Base-by-base conservation (phyloP, 1,140 invertebrate species). In the Gonioctena quinquepunctata region DNA sequence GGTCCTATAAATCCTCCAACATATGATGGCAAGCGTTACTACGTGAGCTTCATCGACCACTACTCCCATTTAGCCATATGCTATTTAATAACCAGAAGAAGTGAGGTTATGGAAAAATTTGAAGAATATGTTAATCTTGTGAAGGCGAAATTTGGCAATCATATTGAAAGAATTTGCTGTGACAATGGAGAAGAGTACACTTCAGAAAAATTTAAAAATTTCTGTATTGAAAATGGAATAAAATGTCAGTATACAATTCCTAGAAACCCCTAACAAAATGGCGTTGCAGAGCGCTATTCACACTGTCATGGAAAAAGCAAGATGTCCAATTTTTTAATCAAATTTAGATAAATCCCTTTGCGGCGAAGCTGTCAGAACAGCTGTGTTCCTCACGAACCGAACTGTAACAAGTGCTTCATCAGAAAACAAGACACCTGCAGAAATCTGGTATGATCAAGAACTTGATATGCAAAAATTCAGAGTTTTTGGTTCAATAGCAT, bases 251-350 rank as follows among this genome's bases (percentile, higher is more conserved):
- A n/a, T n/a, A n/a, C n/a, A n/a, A n/a, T n/a, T n/a, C n/a, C n/a
- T n/a, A n/a, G n/a, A n/a, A n/a, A 77, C 8, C 79, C 84, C 59
- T 69, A 82, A 66, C 66, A 77, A 66, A 86, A 86, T 77, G 83
- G 83, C 25, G 64, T 75, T n/a, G 73, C 79, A 2, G 83, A 86
- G 72, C 69, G 83, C 22, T 68, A 76, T 3, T n/a, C n/a, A n/a
- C n/a, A n/a, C n/a, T n/a, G n/a, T n/a, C n/a, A n/a, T n/a, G n/a
- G n/a, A n/a, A n/a, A 77, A 71, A 66, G 78, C 80, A 6, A 70
- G 82, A 71, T 71, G 77, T 8, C 60, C 84, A 57, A 48, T 85
- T 16, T 66, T 73, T 42, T 73, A 77, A 4, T 60, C 75, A 21
- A 62, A 74, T 16, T 23, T 78, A 22, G 23, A 61, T 26, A 76